These are phyloP conservation scores for Siderastrea siderea DNA, from an alignment of 92 coral and sea anemone genomes.

Conservation along the genomic window DNA sequence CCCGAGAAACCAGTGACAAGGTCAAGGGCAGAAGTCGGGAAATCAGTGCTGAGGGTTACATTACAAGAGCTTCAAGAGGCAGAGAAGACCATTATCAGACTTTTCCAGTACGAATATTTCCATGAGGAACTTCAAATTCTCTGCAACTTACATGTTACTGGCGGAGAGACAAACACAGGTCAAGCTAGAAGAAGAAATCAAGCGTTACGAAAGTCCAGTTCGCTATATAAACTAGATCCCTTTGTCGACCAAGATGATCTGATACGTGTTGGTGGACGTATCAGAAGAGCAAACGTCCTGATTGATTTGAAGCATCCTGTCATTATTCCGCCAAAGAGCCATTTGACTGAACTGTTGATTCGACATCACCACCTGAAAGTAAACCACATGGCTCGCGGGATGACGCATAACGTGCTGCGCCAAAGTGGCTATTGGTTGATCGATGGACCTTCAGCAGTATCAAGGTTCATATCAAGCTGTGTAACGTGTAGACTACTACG, in stretches of 20 bases:
- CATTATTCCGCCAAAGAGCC: constrained; percentile 2
- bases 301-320: not conserved
- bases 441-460: no score
- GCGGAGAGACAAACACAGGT: constrained; percentile 7
- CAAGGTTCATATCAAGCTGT: constrained; percentile 32
- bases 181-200: constrained; percentile 4
- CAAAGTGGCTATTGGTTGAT: constrained; percentile 28
- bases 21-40: no score
- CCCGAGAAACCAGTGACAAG: no score
- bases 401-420: constrained; percentile 15
- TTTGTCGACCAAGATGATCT: constrained; percentile 20
- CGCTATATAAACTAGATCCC: constrained; percentile 28
- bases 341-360: no score
- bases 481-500: no score
- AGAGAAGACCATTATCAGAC: constrained; percentile 40
- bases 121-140: constrained; percentile 46
- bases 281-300: no score
- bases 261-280: no score
- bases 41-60: no score
- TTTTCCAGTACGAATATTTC: constrained; percentile 35
- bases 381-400: constrained; percentile 26
- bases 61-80: no score
- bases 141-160: constrained; percentile 28
- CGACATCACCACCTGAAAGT: constrained; percentile 23
- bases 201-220: constrained; percentile 29